phyloP scores from a whole-genome alignment of 2,797 vertebrate genomes.

The Eupleurogrammus muticus region DNA sequence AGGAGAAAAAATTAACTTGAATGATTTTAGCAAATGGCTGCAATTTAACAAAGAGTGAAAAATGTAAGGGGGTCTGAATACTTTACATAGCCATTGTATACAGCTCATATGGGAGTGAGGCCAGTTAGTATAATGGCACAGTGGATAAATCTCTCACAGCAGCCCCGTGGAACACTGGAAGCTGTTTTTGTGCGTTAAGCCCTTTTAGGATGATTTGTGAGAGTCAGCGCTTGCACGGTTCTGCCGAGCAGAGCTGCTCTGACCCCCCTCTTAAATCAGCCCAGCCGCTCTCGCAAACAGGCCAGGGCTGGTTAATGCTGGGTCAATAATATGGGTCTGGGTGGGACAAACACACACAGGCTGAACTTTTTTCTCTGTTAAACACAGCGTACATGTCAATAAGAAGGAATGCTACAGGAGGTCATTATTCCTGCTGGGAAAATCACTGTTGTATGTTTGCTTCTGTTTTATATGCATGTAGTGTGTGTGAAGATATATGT shows the following conservation, averaged over 20 bases:
- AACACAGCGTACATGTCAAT: constrained; percentile 61
- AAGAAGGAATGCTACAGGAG: constrained; percentile 56
- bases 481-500: constrained; percentile 16
- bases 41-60: no score
- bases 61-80: no score
- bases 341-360: constrained; percentile 56
- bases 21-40: no score
- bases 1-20: no score
- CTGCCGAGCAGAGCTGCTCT: constrained; percentile 59
- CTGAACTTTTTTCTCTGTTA: constrained; percentile 56
- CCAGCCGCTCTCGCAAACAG: constrained; percentile 60
- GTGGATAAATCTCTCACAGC: constrained; percentile 74
- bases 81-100: no score
- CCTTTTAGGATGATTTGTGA: constrained; percentile 82
- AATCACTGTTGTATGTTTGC: constrained; percentile 38
- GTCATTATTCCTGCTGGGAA: constrained; percentile 59
- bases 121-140: constrained; percentile 72
- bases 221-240: constrained; percentile 67
- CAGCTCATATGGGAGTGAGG: constrained; percentile 46
- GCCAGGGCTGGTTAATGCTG: constrained; percentile 71
- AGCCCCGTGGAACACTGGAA: constrained; percentile 66
- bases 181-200: constrained; percentile 75
- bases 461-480: constrained; percentile 38
- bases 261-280: constrained; percentile 68
- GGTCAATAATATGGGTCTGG: constrained; percentile 70